Evolutionary conservation across 2,888 invertebrate species (phyloP).

Genomic region (Megalurothrips usitatus): DNA sequence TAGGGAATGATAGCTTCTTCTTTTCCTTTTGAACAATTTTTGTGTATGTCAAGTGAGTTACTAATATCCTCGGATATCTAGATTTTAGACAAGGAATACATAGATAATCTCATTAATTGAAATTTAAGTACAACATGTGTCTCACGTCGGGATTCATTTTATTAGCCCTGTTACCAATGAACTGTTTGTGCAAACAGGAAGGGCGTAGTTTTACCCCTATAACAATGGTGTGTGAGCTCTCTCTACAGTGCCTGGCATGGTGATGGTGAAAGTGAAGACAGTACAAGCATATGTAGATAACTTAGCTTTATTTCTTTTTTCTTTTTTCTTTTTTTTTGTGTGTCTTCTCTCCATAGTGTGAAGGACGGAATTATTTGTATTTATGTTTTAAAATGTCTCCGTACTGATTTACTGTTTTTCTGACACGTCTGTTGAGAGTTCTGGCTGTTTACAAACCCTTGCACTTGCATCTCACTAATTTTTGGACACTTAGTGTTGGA

Average conservation of each 20-base stretch:
- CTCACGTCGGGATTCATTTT: neutral
- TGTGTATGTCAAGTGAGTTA: neutral
- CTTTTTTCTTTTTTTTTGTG: neutral
- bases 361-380: neutral
- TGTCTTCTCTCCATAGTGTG: neutral
- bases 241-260: constrained; percentile 1
- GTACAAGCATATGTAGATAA: constrained; percentile 11
- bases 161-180: too few species aligned
- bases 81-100: neutral
- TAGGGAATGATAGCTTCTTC: too few species aligned
- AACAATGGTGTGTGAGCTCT: neutral
- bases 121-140: neutral
- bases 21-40: too few species aligned
- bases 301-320: neutral
- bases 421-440: neutral
- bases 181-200: too few species aligned
- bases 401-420: neutral
- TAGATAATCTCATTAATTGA: neutral
- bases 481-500: too few species aligned
- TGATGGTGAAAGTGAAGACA: constrained; percentile 5
- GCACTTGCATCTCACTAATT: neutral
- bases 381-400: neutral
- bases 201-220: neutral
- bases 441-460: neutral
- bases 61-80: neutral